These are phyloP conservation scores for Nomada hirtipes DNA, from an alignment of 2,888 invertebrate species.

Conservation along the genomic window DNA sequence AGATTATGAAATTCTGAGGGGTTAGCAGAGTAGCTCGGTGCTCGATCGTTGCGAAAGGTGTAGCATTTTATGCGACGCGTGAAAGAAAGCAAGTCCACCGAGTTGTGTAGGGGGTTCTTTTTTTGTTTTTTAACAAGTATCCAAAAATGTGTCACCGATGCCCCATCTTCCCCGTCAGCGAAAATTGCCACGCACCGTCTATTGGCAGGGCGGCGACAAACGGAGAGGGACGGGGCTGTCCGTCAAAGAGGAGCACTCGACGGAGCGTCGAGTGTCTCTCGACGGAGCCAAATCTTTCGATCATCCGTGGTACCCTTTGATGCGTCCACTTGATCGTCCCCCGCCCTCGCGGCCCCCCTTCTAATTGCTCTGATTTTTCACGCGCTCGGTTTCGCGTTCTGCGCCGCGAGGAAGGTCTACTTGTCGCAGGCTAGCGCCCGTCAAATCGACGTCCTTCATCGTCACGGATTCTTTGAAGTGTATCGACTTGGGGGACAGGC, in stretches of 20 bases:
- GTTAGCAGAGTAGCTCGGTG: neutral
- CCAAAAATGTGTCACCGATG: too few species aligned
- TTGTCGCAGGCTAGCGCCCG: constrained; percentile 52
- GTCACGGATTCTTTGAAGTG: constrained; percentile 62
- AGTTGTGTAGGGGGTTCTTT: too few species aligned
- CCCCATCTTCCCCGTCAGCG: too few species aligned
- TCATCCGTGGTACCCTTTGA: constrained; percentile 32
- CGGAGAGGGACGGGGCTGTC: neutral
- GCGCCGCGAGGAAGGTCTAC: constrained; percentile 11
- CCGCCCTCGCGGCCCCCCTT: constrained; percentile 5
- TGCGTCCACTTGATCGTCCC: constrained; percentile 35
- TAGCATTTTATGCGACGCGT: too few species aligned
- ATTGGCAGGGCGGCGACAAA: too few species aligned
- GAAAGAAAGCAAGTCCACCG: too few species aligned
- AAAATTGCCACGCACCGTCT: too few species aligned
- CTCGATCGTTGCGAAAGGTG: neutral
- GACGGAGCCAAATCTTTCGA: constrained; percentile 39
- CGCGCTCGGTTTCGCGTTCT: constrained; percentile 38
- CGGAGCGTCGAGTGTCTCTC: constrained; percentile 42
- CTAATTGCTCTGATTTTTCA: constrained; percentile 49
- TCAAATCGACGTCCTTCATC: constrained; percentile 53
- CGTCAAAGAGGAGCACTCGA: constrained; percentile 20
- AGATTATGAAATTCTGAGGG: constrained; percentile 18
- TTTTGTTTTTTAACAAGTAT: too few species aligned
- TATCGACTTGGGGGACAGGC: constrained; percentile 48